These are phyloP conservation scores for Apodemia mormo DNA, from an alignment of 2,888 invertebrate species.

Conservation along the genomic window DNA sequence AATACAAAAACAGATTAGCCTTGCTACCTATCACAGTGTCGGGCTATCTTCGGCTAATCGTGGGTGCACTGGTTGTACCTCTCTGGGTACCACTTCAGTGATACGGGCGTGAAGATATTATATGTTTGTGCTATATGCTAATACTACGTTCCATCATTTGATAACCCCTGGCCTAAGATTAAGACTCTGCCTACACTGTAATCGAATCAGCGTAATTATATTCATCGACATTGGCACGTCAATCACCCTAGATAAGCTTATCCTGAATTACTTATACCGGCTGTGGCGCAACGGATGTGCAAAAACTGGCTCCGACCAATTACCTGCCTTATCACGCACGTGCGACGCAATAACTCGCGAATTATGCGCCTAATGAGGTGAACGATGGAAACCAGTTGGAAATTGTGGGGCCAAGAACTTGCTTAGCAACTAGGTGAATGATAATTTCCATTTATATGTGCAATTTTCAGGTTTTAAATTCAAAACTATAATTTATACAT, in stretches of 20 bases:
- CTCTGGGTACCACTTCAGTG: too few species aligned
- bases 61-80: too few species aligned
- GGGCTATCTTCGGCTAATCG: too few species aligned
- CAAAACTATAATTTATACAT: too few species aligned
- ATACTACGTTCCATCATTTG: too few species aligned
- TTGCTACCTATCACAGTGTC: too few species aligned
- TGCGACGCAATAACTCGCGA: slow-evolving; percentile 16
- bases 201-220: not conserved
- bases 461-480: not conserved
- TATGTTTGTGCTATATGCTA: too few species aligned
- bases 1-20: too few species aligned
- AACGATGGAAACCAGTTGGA: not conserved
- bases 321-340: slow-evolving; percentile 22
- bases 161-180: too few species aligned
- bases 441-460: not conserved
- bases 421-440: not conserved
- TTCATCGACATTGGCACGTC: not conserved
- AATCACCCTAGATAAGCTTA: not conserved
- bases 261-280: slow-evolving; percentile 3
- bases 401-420: not conserved
- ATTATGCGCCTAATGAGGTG: slow-evolving; percentile 14
- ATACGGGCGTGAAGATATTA: too few species aligned
- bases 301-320: slow-evolving; percentile 22
- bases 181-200: too few species aligned
- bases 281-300: slow-evolving; percentile 22